Percentiles rank a stretch among this genome's conserved stretches.
Conservation (phyloP, 2,797 vertebrate genomes). For the Mallotus villosus region DNA sequence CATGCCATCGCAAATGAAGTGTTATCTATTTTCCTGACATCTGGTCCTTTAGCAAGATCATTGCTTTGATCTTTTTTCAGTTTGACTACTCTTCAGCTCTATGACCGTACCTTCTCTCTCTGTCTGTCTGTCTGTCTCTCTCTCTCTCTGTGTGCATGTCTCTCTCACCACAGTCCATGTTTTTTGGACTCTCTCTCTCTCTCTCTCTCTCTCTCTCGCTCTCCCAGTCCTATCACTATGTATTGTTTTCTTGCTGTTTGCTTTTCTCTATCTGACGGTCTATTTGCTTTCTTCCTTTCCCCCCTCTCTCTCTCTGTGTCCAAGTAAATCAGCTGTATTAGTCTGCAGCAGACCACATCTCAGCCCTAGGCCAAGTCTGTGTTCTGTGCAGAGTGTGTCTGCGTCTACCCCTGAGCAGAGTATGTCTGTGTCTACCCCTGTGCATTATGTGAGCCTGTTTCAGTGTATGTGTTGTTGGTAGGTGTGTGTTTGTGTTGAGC, state of each 20-base stretch:
- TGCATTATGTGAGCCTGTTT: neutral
- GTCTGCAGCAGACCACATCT: slow-evolving; percentile 33
- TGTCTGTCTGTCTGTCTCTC: neutral
- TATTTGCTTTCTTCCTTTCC: neutral
- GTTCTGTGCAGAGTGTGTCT: slow-evolving; percentile 20
- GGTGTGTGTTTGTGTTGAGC: neutral
- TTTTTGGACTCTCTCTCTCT: too few species aligned
- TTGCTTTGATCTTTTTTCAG: slow-evolving; percentile 71
- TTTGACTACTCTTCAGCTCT: slow-evolving; percentile 48
- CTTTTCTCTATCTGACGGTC: neutral
- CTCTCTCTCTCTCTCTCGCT: too few species aligned
- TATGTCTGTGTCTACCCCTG: slow-evolving; percentile 25
- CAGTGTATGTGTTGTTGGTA: neutral
- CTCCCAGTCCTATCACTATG: too few species aligned
- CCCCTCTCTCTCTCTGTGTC: slow-evolving; percentile 18
- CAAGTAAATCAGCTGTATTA: slow-evolving; percentile 38
- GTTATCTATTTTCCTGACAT: slow-evolving; percentile 71
- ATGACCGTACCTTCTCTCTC: slow-evolving; percentile 49
- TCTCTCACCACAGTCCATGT: neutral
- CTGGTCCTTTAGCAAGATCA: slow-evolving; percentile 61
- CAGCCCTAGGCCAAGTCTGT: slow-evolving; percentile 39
- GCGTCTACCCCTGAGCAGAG: slow-evolving; percentile 24
- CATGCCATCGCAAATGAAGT: slow-evolving; percentile 69
- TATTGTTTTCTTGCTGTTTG: too few species aligned
- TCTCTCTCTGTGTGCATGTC: neutral